phyloP scores from a whole-genome alignment of 2,888 invertebrate species.

The Callinectes sapidus region DNA sequence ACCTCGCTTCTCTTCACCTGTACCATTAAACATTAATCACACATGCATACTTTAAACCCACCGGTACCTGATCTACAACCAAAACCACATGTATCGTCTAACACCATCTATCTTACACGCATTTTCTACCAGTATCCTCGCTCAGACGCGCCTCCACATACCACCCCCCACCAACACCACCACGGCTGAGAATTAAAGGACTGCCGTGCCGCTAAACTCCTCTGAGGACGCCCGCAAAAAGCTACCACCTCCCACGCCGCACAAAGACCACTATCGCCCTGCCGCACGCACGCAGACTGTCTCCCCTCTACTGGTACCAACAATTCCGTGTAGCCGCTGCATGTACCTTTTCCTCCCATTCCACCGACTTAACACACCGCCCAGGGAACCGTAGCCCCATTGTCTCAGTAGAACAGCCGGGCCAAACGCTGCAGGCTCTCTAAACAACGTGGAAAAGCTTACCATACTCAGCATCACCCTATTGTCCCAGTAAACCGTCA shows the following conservation, averaged over 20 bases:
- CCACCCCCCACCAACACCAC: not conserved
- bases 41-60: not conserved
- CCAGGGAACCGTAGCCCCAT: not conserved
- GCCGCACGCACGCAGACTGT: conserved; percentile 11
- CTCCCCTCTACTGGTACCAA: not conserved
- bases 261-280: not conserved
- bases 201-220: not conserved
- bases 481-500: not conserved
- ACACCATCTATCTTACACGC: not conserved
- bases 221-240: not conserved
- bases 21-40: not conserved
- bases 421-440: not conserved
- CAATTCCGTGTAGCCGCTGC: not conserved
- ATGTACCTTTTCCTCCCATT: not conserved
- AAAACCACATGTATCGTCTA: not conserved
- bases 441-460: not conserved
- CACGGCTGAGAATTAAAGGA: not conserved
- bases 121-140: not conserved
- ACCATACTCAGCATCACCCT: not conserved
- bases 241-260: not conserved
- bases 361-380: not conserved
- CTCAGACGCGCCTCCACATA: not conserved
- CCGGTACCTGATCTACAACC: not conserved
- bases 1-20: not conserved
- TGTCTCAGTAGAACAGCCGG: not conserved